A percentile compares a stretch with the other conserved stretches of the same genome.
Conservation (phyloP, 2,888 invertebrate genomes). For the Drosophila maculinotata region DNA sequence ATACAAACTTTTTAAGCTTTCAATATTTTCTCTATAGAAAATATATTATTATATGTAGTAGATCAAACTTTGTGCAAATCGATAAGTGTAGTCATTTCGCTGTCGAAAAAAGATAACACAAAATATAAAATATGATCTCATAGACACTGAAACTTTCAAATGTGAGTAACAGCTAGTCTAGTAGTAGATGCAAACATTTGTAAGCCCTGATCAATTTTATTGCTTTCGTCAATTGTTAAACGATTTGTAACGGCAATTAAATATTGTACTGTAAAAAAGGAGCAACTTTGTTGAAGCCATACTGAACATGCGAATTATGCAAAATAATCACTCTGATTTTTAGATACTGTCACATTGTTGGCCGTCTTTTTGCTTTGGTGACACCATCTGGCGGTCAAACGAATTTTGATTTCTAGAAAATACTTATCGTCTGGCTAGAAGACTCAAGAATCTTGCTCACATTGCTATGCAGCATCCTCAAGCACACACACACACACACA, state of each 20-base stretch:
- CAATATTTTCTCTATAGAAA: no score
- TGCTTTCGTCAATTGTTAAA: not conserved
- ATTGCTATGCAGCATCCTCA: constrained; percentile 25
- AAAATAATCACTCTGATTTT: constrained; percentile 5
- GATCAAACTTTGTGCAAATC: no score
- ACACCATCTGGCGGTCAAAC: constrained; percentile 23
- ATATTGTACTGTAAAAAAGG: not conserved
- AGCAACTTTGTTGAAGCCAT: not conserved
- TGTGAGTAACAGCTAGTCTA: not conserved
- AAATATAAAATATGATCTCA: not conserved
- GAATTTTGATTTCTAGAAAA: constrained; percentile 13
- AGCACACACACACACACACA: not conserved
- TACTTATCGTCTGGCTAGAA: constrained; percentile 2
- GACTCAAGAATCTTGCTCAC: constrained; percentile 15
- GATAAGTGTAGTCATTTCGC: no score
- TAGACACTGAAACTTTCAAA: not conserved
- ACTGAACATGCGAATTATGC: no score
- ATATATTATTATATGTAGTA: no score
- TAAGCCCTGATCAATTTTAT: not conserved
- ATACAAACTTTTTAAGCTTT: no score
- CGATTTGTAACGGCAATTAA: not conserved
- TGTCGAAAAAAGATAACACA: not conserved
- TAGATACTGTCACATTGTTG: constrained; percentile 4
- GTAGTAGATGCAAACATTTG: no score
- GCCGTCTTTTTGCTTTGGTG: constrained; percentile 4